Base-by-base conservation (phyloP, 2,797 vertebrate genomes). In the Silurus lanzhouensis region DNA sequence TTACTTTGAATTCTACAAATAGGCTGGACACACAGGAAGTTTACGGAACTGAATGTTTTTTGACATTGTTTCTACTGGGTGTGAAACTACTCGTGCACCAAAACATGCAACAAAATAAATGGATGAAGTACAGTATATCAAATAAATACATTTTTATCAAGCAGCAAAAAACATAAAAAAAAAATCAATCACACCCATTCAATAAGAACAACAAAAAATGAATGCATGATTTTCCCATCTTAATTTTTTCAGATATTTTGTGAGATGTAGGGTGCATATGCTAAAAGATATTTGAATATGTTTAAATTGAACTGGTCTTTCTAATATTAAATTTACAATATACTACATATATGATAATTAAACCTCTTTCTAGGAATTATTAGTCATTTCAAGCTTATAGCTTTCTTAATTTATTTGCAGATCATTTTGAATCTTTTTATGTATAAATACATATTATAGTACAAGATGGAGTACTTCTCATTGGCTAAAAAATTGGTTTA, bases 21-120 rank as follows among this genome's bases (percentile, higher is more conserved):
- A 72, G 77, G 10, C 91, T 87, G 87, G 80, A 63, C 9, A 25
- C 61, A 80, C 46, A 58, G 72, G 75, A 72, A 72, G 74, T 79
- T 22, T 38, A 78, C 27, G 6, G 1, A 77, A 10, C 22, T n/a
- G 81, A 3, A 20, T 31, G 84, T 58, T 85, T 85, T 74, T 66
- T 60, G 5, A 44, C 22, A 17, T 15, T 89, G 89, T 91, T 87
- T 84, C 60, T 76, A 90, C n/a, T 84, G 61, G 15, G 31, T 38
- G 10, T 10, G 77, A 5, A 60, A 31, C 25, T 71, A 2, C 17
- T 63, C 22, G 48, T 31, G n/a, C 6, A 70, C 89, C 72, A 20
- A 22, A 68, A 52, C 10, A 52, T 52, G 10, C 6, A 52, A 52
- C 48, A 90, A 87, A 0, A 22, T 38, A 13, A 58, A 38, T 22